Evolutionary conservation across 2,113 vertebrate genomes (phyloP).

Genomic region (Dipodomys merriami): DNA sequence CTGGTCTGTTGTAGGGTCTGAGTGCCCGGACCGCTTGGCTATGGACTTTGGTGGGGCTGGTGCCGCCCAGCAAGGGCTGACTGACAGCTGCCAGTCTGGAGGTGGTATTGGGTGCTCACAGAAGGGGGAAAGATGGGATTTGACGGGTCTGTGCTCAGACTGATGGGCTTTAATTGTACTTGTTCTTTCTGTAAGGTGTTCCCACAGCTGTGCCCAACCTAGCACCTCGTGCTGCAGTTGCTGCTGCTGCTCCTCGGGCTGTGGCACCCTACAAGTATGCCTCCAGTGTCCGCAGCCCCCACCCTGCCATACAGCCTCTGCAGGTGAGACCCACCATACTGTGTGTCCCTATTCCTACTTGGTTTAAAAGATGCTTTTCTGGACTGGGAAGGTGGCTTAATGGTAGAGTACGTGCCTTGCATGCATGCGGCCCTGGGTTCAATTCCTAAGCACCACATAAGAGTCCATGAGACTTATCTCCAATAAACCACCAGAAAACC

Average conservation of each 20-base stretch:
- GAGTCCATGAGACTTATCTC: no score
- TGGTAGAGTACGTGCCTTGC: no score
- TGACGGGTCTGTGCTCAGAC: conserved; percentile 72
- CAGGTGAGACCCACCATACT: conserved; percentile 88
- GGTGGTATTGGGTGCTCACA: conserved; percentile 77
- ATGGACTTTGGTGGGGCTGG: conserved; percentile 81
- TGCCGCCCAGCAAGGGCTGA: conserved; percentile 75
- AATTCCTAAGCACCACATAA: no score
- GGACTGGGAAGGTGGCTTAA: no score
- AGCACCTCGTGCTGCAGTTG: conserved; percentile 91
- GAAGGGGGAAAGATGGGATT: conserved; percentile 78
- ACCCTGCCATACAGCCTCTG: conserved; percentile 93
- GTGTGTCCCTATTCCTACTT: background rate
- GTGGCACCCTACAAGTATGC: conserved; percentile 97
- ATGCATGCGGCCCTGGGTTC: no score
- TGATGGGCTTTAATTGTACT: conserved; percentile 57
- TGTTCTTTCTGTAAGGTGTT: conserved; percentile 81
- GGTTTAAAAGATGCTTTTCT: background rate
- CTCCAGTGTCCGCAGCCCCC: conserved; percentile 93
- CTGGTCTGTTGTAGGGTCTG: conserved; percentile 83
- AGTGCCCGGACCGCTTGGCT: conserved; percentile 82
- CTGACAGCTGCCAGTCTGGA: conserved; percentile 76
- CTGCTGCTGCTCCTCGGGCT: conserved; percentile 90
- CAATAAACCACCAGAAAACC: no score
- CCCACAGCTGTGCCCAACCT: conserved; percentile 88